These are phyloP conservation scores for Pterophyllum scalare DNA, from an alignment of 2,113 vertebrate species.

Conservation along the genomic window DNA sequence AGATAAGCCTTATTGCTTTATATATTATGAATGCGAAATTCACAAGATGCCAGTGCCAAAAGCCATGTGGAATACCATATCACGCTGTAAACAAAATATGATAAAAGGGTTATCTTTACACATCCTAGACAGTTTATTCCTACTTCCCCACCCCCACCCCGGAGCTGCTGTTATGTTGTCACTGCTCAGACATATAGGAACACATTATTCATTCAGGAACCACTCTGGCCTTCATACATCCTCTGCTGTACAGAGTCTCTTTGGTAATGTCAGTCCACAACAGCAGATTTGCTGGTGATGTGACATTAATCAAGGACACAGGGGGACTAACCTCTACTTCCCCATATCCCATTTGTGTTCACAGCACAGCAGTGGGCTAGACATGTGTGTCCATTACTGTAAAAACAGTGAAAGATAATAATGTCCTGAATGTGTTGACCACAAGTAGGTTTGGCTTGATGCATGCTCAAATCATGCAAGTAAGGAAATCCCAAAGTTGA, in stretches of 20 bases:
- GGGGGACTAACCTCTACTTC: conserved; percentile 37
- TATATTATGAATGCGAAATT: conserved; percentile 25
- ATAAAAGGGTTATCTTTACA: conserved; percentile 31
- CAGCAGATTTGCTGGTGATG: conserved; percentile 48
- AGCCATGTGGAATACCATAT: conserved; percentile 17
- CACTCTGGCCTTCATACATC: conserved; percentile 50
- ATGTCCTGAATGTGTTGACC: neutral
- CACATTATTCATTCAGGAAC: conserved; percentile 52
- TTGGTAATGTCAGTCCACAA: conserved; percentile 21
- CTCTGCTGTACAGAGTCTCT: conserved; percentile 36
- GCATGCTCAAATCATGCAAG: too few relatives aligned
- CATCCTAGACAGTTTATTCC: conserved; percentile 5
- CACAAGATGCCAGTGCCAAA: neutral
- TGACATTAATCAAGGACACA: conserved; percentile 64
- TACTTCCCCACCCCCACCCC: neutral
- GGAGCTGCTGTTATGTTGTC: conserved; percentile 8
- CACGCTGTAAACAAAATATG: conserved; percentile 25
- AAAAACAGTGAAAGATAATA: conserved; percentile 37
- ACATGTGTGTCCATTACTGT: neutral
- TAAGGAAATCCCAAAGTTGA: too few relatives aligned
- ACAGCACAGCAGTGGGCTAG: conserved; percentile 18
- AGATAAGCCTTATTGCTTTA: conserved; percentile 40
- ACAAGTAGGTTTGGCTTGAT: neutral
- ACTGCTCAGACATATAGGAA: conserved; percentile 45
- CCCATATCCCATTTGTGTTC: conserved; percentile 39